Evolutionary conservation across 1,140 invertebrate genomes (phyloP).

Genomic region (Drosophila navojoa): DNA sequence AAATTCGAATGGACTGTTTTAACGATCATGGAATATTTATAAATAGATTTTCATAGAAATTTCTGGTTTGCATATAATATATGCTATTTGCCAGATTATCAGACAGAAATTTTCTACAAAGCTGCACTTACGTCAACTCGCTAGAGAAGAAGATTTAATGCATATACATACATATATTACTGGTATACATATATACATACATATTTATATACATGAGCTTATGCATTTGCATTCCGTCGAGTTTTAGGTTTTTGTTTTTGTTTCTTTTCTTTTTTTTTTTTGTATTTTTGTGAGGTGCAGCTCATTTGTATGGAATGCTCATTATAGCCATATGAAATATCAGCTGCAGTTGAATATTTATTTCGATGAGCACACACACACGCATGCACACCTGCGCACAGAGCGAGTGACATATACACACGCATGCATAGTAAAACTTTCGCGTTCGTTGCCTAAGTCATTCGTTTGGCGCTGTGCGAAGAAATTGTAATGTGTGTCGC

Average conservation of each 20-base stretch:
- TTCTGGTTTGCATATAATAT: neutral
- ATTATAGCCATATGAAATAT: slow-evolving; percentile 25
- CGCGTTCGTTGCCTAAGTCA: slow-evolving; percentile 63
- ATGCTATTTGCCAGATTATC: neutral
- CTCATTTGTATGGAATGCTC: slow-evolving; percentile 43
- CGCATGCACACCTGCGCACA: neutral
- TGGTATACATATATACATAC: neutral
- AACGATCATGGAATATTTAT: too few species aligned
- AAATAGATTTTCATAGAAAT: too few species aligned
- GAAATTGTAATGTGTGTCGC: slow-evolving; percentile 73
- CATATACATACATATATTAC: neutral
- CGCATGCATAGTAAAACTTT: slow-evolving; percentile 51
- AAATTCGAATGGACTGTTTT: too few species aligned
- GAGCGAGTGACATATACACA: slow-evolving; percentile 1
- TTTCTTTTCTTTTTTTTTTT: neutral
- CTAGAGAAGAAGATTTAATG: neutral
- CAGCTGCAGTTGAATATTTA: slow-evolving; percentile 27
- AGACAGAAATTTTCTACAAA: neutral
- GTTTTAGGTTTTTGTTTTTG: neutral
- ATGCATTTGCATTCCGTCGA: slow-evolving; percentile 3
- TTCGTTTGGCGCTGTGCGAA: slow-evolving; percentile 54
- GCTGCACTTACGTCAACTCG: neutral
- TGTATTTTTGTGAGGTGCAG: slow-evolving; percentile 24
- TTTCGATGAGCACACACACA: slow-evolving; percentile 14
- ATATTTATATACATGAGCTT: neutral